Conservation (phyloP, 1,140 invertebrate species). For the Archivesica marissinica region DNA sequence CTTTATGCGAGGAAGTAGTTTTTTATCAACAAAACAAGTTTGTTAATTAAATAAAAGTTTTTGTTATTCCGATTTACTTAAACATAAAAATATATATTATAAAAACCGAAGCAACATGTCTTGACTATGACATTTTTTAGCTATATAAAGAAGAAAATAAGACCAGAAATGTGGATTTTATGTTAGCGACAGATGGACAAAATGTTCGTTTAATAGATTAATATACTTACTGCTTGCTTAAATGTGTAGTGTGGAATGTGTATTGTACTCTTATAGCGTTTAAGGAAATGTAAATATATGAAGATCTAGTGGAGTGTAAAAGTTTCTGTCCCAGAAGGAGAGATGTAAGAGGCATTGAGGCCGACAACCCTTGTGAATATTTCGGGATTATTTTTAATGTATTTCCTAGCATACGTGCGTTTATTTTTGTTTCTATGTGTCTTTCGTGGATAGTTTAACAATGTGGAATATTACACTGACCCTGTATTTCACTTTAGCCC, state of each 20-base stretch:
- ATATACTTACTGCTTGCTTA: not conserved
- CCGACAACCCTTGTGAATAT: too few relatives aligned
- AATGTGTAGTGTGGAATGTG: not conserved
- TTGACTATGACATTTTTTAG: too few relatives aligned
- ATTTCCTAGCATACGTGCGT: not conserved
- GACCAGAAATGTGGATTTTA: not conserved
- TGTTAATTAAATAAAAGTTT: too few relatives aligned
- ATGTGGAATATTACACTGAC: constrained; percentile 64
- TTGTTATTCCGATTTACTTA: too few relatives aligned
- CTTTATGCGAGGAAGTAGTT: too few relatives aligned
- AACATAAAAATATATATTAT: too few relatives aligned
- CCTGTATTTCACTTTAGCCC: constrained; percentile 61
- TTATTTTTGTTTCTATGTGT: not conserved
- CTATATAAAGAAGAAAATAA: not conserved
- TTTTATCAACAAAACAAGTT: too few relatives aligned
- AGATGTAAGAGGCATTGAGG: too few relatives aligned
- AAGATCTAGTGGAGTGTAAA: too few relatives aligned
- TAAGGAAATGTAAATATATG: not conserved
- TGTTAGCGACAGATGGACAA: not conserved
- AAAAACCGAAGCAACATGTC: too few relatives aligned
- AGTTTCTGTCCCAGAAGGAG: too few relatives aligned
- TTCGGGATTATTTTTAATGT: too few relatives aligned
- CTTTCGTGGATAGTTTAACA: not conserved
- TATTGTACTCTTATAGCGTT: not conserved
- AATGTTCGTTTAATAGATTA: not conserved